A percentile compares a stretch with the other conserved stretches of the same genome.
Evolutionary conservation across 2,797 vertebrate genomes (phyloP).

Genomic region (Silurus lanzhouensis): DNA sequence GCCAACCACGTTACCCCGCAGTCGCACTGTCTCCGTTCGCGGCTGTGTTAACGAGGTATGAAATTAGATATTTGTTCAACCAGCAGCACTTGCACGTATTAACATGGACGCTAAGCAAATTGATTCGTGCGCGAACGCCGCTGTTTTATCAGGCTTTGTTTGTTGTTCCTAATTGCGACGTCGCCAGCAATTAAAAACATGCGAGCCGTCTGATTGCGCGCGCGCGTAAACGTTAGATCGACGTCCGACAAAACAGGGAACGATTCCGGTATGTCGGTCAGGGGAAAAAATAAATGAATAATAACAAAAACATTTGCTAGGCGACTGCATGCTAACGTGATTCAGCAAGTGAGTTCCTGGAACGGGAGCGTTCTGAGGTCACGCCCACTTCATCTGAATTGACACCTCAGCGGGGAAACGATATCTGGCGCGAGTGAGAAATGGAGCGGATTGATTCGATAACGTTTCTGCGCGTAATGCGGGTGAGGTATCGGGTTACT

Average conservation of each 20-base stretch:
- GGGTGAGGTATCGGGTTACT: not conserved
- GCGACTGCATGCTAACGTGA: not conserved
- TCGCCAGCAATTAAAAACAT: slow-evolving; percentile 44
- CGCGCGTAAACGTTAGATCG: not conserved
- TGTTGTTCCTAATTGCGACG: slow-evolving; percentile 45
- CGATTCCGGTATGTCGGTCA: not conserved
- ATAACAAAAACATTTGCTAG: no score
- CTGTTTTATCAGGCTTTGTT: not conserved
- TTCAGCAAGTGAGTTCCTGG: slow-evolving; percentile 22
- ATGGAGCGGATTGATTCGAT: slow-evolving; percentile 14
- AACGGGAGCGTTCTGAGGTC: not conserved
- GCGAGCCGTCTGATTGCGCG: slow-evolving; percentile 16
- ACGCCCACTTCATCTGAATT: slow-evolving; percentile 16
- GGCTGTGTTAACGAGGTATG: slow-evolving; percentile 36
- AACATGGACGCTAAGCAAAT: slow-evolving; percentile 9
- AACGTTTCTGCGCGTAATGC: not conserved
- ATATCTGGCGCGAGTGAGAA: slow-evolving; percentile 21
- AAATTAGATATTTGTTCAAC: slow-evolving; percentile 46
- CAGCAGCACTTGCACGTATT: slow-evolving; percentile 36
- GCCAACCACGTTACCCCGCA: slow-evolving; percentile 25
- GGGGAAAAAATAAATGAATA: not conserved
- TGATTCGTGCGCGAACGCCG: not conserved
- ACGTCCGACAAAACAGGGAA: not conserved
- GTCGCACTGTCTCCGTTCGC: slow-evolving; percentile 19
- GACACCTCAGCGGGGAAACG: slow-evolving; percentile 6